Conservation (phyloP, 1,140 invertebrate genomes). For the Papilio polyxenes region DNA sequence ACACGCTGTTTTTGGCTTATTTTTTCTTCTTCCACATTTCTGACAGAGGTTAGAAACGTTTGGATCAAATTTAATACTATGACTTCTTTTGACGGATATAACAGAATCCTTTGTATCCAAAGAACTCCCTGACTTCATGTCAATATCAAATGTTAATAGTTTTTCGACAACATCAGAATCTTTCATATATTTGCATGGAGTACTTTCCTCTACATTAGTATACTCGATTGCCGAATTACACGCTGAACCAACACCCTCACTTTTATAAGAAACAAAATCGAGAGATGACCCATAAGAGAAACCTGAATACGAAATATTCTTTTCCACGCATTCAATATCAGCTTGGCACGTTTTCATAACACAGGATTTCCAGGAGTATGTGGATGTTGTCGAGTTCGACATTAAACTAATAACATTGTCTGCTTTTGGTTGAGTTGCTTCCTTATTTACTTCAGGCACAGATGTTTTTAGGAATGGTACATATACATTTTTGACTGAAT, state of each 20-base stretch:
- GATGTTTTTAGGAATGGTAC: conserved; percentile 14
- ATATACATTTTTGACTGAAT: conserved; percentile 25
- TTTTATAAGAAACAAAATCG: conserved; percentile 36
- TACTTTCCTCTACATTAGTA: background rate
- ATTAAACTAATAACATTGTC: conserved; percentile 20
- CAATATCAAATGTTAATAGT: background rate
- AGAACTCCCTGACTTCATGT: background rate
- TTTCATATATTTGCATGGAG: conserved; percentile 2
- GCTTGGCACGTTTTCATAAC: conserved; percentile 33
- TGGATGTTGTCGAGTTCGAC: conserved; percentile 15
- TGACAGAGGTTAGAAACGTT: background rate
- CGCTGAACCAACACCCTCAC: conserved; percentile 21
- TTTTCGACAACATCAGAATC: background rate
- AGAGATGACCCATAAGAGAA: conserved; percentile 25
- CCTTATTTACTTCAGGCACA: background rate
- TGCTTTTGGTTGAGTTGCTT: background rate
- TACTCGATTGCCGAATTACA: background rate
- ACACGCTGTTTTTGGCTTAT: background rate
- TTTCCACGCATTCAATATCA: conserved; percentile 10
- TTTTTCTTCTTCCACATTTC: background rate
- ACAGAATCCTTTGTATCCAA: conserved; percentile 3
- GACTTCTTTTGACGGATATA: background rate
- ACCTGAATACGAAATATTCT: conserved; percentile 29
- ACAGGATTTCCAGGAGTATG: conserved; percentile 35
- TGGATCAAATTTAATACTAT: background rate